phyloP scores from a whole-genome alignment of 2,113 vertebrate genomes.

The Pteronura brasiliensis region DNA sequence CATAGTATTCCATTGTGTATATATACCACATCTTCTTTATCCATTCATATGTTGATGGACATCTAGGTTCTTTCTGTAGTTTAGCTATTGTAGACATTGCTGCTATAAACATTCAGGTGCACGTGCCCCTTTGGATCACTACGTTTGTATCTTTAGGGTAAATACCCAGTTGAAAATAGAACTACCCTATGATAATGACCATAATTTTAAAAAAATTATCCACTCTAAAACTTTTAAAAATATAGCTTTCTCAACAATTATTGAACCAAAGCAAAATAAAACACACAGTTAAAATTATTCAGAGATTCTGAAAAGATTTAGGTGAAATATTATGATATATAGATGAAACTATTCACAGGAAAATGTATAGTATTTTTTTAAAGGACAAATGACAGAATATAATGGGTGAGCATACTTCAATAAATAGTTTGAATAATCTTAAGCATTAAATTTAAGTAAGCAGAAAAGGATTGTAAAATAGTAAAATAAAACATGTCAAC shows the following conservation, averaged over 20 bases:
- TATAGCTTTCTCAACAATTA: neutral
- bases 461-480: neutral
- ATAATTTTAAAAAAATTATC: neutral
- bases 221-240: neutral
- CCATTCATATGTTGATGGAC: too few species aligned
- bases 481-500: neutral
- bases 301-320: neutral
- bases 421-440: neutral
- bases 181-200: neutral
- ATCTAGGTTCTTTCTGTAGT: too few species aligned
- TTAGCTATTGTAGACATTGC: too few species aligned
- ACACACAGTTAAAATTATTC: neutral
- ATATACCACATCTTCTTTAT: too few species aligned
- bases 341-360: neutral
- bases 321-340: neutral
- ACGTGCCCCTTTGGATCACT: too few species aligned
- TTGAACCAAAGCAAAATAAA: neutral
- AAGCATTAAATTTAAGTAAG: neutral
- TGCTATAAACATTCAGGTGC: too few species aligned
- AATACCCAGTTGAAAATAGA: neutral
- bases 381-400: neutral
- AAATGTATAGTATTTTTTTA: neutral
- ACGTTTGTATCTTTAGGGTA: too few species aligned
- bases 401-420: neutral
- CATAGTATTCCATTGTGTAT: too few species aligned